Evolutionary conservation across 2,797 vertebrate species (phyloP).

Genomic region (Protonibea diacanthus): DNA sequence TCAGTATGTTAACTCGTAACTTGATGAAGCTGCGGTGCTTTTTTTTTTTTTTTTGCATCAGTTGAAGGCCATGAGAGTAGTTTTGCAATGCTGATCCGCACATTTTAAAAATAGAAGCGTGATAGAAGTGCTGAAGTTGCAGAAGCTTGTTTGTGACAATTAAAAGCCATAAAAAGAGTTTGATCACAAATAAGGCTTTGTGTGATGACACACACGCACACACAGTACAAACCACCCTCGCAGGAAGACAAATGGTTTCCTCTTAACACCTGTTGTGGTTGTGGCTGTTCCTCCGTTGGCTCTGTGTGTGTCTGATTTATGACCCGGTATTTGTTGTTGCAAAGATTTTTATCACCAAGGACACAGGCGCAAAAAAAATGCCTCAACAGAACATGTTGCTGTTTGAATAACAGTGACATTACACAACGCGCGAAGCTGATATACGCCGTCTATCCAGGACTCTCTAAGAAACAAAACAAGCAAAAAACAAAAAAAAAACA

Average conservation of each 20-base stretch:
- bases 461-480: slow-evolving; percentile 4
- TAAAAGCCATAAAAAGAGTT: slow-evolving; percentile 19
- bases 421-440: slow-evolving; percentile 31
- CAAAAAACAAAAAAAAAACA: too few relatives aligned
- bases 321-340: slow-evolving; percentile 75
- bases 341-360: slow-evolving; percentile 79
- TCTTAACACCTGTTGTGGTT: slow-evolving; percentile 81
- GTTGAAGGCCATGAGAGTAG: slow-evolving; percentile 2
- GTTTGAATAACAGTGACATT: slow-evolving; percentile 57
- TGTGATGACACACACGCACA: slow-evolving; percentile 22
- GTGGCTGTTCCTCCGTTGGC: slow-evolving; percentile 72
- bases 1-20: background rate
- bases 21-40: background rate
- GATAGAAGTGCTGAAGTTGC: slow-evolving; percentile 4
- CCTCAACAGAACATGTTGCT: slow-evolving; percentile 60
- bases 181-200: slow-evolving; percentile 35
- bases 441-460: slow-evolving; percentile 3
- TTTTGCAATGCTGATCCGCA: background rate
- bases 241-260: slow-evolving; percentile 81
- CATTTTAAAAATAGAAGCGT: slow-evolving; percentile 9
- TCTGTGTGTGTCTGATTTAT: slow-evolving; percentile 75
- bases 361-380: slow-evolving; percentile 62
- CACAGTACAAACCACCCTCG: slow-evolving; percentile 48
- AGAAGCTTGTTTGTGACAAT: slow-evolving; percentile 27
- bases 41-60: background rate